Base-by-base conservation (phyloP, 2,797 vertebrate genomes). In the Loriculus beryllinus region DNA sequence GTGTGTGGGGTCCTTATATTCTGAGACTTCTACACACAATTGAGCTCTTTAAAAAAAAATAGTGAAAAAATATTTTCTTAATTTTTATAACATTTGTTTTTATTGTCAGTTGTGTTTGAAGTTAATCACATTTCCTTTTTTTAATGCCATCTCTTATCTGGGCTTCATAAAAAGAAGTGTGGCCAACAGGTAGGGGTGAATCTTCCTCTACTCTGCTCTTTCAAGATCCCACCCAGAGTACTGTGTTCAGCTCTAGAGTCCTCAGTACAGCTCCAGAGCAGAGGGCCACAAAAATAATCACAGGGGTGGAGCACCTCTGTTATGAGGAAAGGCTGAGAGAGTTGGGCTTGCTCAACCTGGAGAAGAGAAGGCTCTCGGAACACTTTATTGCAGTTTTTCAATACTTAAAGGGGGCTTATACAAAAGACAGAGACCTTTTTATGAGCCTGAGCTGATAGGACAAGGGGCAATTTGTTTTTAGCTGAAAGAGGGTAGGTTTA, bases 171-270 rank as follows among this genome's bases (percentile, higher is more conserved):
- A 40, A 48, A 37, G 15, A 42, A 42, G 4, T 2, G 1, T 64
- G 28, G 2, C 20, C 23, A 89, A 65, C 19, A 74, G 9, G 10
- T 16, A 8, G 0, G 25, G 6, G 5, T 39, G 29, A 26, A 59
- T 59, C 9, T 57, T 2, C 7, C 8, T n/a, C 26, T 63, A 8
- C 8, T 63, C 8, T 1, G 2, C 15, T 10, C 35, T 71, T 1
- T 2, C 76, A 28, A 69, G n/a, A 56, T 8, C 7, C 12, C 7
- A 22, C 11, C 26, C 48, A 15, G 3, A 60, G 11, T 40, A 31
- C 15, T 14, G 7, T 6, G 2, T 9, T 25, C 15, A 22, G 23
- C 12, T 67, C 39, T 67, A 57, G 13, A 14, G 42, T 5, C n/a
- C 10, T 26, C 37, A 72, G 37, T 3, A 49, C 7, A 4, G 9